A percentile compares a stretch with the other conserved stretches of the same genome.
These are phyloP conservation scores for Phaonia tiefii DNA, from an alignment of 2,888 invertebrate genomes.

Conservation along the genomic window DNA sequence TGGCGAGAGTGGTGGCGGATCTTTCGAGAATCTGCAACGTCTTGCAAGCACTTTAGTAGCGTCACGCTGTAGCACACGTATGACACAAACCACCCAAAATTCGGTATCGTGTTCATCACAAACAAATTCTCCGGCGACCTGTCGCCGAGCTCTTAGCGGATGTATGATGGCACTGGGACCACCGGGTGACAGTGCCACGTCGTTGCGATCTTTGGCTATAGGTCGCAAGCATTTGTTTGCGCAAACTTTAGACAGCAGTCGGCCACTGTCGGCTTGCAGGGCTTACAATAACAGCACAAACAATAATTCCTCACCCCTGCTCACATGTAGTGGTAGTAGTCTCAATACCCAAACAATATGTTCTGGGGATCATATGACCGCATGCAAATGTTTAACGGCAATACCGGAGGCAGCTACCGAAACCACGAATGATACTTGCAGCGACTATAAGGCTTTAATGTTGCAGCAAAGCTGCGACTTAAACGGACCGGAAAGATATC, in stretches of 20 bases:
- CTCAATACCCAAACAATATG: constrained; percentile 73
- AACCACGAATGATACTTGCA: constrained; percentile 32
- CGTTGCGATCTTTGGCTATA: constrained; percentile 70
- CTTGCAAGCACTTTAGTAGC: constrained; percentile 76
- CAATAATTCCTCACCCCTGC: constrained; percentile 73
- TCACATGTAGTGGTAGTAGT: constrained; percentile 77
- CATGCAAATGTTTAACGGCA: constrained; percentile 78
- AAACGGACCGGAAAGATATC: constrained; percentile 42
- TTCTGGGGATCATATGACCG: constrained; percentile 73
- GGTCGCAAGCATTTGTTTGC: constrained; percentile 69
- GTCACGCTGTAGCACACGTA: constrained; percentile 71
- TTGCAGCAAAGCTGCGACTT: constrained; percentile 61
- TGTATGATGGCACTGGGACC: constrained; percentile 57
- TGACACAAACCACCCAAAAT: constrained; percentile 68
- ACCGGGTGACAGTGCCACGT: constrained; percentile 69
- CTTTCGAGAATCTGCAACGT: constrained; percentile 79
- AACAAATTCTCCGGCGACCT: constrained; percentile 72
- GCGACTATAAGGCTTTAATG: constrained; percentile 55
- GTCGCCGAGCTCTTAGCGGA: constrained; percentile 54
- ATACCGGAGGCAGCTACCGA: constrained; percentile 77
- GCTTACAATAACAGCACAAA: constrained; percentile 68
- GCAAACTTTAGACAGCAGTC: constrained; percentile 61
- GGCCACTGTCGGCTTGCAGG: constrained; percentile 69
- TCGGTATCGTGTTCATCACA: constrained; percentile 71
- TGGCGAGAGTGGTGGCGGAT: constrained; percentile 74